Evolutionary conservation across 2,888 invertebrate genomes (phyloP).

Genomic region (Nymphalis polychloros): DNA sequence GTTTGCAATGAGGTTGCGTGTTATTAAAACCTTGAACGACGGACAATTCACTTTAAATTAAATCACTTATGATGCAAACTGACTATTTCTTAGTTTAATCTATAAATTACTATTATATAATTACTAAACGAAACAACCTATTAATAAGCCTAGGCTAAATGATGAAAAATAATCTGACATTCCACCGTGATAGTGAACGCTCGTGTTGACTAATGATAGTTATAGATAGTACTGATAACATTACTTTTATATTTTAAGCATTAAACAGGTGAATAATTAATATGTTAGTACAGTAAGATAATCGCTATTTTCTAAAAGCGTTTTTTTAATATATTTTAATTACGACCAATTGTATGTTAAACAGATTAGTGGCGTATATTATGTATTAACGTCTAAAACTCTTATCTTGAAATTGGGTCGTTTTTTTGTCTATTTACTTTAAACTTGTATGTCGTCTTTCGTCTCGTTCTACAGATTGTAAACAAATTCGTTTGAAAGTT

Average conservation of each 20-base stretch:
- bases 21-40: slow-evolving; percentile 22
- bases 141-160: slow-evolving; percentile 30
- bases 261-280: not conserved
- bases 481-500: too few relatives aligned
- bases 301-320: too few relatives aligned
- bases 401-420: too few relatives aligned
- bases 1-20: not conserved
- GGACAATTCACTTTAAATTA: slow-evolving; percentile 23
- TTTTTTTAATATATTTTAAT: too few relatives aligned
- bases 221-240: slow-evolving; percentile 31
- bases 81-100: slow-evolving; percentile 22
- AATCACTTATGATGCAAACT: slow-evolving; percentile 19
- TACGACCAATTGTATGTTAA: too few relatives aligned
- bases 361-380: too few relatives aligned
- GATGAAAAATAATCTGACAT: slow-evolving; percentile 56
- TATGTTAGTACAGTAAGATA: too few relatives aligned
- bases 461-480: too few relatives aligned
- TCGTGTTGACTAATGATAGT: slow-evolving; percentile 39
- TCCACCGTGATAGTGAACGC: slow-evolving; percentile 48
- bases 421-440: too few relatives aligned
- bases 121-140: slow-evolving; percentile 29
- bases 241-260: slow-evolving; percentile 7
- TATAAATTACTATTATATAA: too few relatives aligned
- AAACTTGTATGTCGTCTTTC: too few relatives aligned
- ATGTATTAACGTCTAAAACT: too few relatives aligned